Percentiles rank a stretch among this genome's conserved stretches.
Evolutionary conservation across 2,888 invertebrate genomes (phyloP).

Genomic region (Ditula angustiorana): DNA sequence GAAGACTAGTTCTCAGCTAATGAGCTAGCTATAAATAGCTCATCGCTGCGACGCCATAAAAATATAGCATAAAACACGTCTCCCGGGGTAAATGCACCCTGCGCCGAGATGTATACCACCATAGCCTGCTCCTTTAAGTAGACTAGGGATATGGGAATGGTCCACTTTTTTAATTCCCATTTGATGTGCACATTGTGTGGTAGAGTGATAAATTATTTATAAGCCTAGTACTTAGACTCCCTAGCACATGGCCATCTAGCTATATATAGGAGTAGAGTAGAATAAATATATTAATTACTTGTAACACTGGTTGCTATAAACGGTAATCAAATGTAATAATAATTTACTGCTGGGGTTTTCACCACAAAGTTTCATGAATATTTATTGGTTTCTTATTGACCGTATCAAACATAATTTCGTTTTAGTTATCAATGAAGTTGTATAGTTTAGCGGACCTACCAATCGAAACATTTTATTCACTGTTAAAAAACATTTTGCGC

Average conservation of each 20-base stretch:
- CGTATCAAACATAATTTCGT: no score
- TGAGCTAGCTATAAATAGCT: conserved; percentile 58
- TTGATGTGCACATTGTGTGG: conserved; percentile 44
- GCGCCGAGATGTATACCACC: conserved; percentile 45
- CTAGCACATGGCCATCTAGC: conserved; percentile 23
- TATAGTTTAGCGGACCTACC: no score
- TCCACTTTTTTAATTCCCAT: conserved; percentile 52
- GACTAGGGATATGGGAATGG: conserved; percentile 50
- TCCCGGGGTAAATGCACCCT: conserved; percentile 55
- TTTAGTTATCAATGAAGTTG: no score
- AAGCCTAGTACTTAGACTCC: conserved; percentile 31
- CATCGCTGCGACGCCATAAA: conserved; percentile 52
- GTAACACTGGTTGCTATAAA: neutral
- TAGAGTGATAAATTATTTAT: conserved; percentile 44
- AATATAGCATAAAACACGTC: conserved; percentile 54
- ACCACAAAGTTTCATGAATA: no score
- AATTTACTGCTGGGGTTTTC: no score
- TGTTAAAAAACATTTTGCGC: no score
- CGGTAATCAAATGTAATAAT: neutral
- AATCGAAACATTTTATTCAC: no score
- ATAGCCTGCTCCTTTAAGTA: conserved; percentile 52
- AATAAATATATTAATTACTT: neutral
- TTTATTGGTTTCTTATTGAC: no score
- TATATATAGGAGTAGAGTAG: neutral
- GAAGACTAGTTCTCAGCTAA: conserved; percentile 56